Percentiles rank a stretch among this genome's conserved stretches.
Conservation (phyloP, 30 jellyfish, hydroid and myxozoan genomes). For the Nemopilema nomurai region DNA sequence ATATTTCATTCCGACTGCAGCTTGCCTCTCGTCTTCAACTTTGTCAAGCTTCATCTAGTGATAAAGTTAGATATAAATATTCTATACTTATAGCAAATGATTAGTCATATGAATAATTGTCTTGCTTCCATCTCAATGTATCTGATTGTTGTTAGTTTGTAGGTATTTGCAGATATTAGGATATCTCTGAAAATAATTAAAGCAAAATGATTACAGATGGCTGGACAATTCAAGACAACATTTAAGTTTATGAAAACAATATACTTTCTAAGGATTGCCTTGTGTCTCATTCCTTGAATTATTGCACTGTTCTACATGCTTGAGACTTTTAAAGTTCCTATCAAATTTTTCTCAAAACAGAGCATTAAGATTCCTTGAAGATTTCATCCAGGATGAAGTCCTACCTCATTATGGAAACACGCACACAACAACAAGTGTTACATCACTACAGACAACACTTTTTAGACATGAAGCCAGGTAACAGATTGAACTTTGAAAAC, state of each 20-base stretch:
- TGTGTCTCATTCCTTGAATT: background rate
- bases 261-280: background rate
- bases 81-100: no score
- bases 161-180: no score
- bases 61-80: no score
- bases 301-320: background rate
- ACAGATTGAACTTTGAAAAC: background rate
- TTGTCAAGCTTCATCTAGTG: no score
- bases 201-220: no score
- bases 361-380: conserved; percentile 71
- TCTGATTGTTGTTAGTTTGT: no score
- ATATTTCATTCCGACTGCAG: background rate
- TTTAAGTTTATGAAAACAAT: no score
- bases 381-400: conserved; percentile 82
- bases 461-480: conserved; percentile 89
- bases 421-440: conserved; percentile 90
- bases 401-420: conserved; percentile 92
- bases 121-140: no score
- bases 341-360: conserved; percentile 22
- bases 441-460: conserved; percentile 77
- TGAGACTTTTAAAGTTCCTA: no score
- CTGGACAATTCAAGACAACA: no score
- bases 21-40: background rate
- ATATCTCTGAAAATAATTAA: no score
- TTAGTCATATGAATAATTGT: no score